Evolutionary conservation across 2,888 invertebrate genomes (phyloP), one percentile per base, ranked within the genome.

Genomic region (Nomada ruficornis): DNA sequence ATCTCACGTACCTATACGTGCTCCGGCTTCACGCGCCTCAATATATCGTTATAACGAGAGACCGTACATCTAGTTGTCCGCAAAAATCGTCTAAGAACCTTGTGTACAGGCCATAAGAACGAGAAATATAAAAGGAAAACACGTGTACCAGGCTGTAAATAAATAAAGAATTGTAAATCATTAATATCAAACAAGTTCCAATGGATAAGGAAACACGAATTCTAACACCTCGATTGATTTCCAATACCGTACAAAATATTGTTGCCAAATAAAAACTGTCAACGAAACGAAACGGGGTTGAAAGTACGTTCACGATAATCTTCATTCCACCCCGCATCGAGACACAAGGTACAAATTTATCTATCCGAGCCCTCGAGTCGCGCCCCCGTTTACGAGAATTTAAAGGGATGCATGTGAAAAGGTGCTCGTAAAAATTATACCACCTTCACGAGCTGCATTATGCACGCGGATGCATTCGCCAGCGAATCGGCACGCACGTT

Each of bases 391-490:
- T 77, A 84, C 68, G 65, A 82, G 77, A 11, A 44, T 52, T 62
- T 47, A 47, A 20, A n/a, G 10, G 77, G 44, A 64, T 78, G 52
- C 59, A 83, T 50, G 71, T 15, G 15, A 36, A 60, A n/a, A 10
- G 23, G 18, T 7, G 71, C 80, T 89, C 91, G 90, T 91, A 91
- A 93, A 92, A 91, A 91, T 91, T 90, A 89, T 90, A 89, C 87
- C 84, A 64, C 15, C 82, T 73, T 67, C 74, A 67, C 84, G 62
- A 71, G 63, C 44, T 59, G 86, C 86, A 88, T 89, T 87, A 91
- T 91, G 90, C 90, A 90, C 89, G 89, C 88, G 80, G 83, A 86
- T 85, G 81, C 77, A 57, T 47, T 69, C 68, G n/a, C 15, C 11
- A 18, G 52, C 13, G 52, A 59, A 64, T 57, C 62, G 68, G 70